Evolutionary conservation across 2,888 invertebrate species (phyloP).

Genomic region (Calameuta filiformis): DNA sequence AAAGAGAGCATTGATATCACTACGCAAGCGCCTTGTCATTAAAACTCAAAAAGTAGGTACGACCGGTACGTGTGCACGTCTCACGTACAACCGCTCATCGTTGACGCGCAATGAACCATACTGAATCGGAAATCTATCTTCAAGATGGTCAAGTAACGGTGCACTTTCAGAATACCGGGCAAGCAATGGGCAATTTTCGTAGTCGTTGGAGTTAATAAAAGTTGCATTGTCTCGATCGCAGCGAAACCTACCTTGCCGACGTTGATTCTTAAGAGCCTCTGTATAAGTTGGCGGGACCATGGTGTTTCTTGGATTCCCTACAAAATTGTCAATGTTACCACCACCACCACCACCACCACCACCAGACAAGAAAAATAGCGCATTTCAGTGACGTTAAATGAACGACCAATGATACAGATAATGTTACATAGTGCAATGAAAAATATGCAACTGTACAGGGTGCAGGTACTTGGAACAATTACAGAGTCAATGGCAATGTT

Average conservation of each 20-base stretch:
- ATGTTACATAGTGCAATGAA: not conserved
- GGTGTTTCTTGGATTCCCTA: constrained; percentile 32
- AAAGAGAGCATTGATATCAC: not conserved
- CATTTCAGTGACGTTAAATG: not conserved
- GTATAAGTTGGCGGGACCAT: constrained; percentile 25
- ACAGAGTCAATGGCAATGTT: not conserved
- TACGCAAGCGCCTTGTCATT: not conserved
- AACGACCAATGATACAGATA: constrained; percentile 1
- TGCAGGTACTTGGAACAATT: not conserved
- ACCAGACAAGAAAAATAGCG: not conserved
- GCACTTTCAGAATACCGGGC: constrained; percentile 40
- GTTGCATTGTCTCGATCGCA: constrained; percentile 10
- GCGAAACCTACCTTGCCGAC: constrained; percentile 34
- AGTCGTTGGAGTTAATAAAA: not conserved
- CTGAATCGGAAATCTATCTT: constrained; percentile 16
- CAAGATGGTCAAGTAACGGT: constrained; percentile 34
- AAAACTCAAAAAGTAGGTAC: not conserved
- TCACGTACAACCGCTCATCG: not conserved
- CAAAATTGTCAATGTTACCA: constrained; percentile 34
- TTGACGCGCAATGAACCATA: constrained; percentile 8
- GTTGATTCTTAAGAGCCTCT: constrained; percentile 24
- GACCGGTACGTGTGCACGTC: not conserved
- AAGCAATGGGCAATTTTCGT: constrained; percentile 7
- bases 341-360: constrained; percentile 25
- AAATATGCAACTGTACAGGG: not conserved